Percentiles rank a stretch among this genome's conserved stretches.
Conservation (phyloP, 2,113 vertebrate species). For the Oryctolagus cuniculus region DNA sequence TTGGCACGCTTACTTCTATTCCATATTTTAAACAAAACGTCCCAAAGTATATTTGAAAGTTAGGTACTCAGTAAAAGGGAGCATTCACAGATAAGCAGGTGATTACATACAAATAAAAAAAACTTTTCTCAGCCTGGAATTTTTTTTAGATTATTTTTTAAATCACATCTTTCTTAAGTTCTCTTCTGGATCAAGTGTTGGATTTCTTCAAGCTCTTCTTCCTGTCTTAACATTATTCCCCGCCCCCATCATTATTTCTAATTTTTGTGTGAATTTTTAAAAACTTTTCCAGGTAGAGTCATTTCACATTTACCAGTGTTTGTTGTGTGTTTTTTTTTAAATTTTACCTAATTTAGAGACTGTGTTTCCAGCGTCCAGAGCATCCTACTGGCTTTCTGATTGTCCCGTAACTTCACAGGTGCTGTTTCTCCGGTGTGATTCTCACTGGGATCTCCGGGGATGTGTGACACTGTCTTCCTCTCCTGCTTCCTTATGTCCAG, state of each 20-base stretch:
- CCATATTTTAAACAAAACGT: not conserved
- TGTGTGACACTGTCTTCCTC: not conserved
- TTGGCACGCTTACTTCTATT: not conserved
- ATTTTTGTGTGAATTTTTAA: not conserved
- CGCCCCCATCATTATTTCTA: not conserved
- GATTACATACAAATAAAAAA: not conserved
- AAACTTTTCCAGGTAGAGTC: not conserved
- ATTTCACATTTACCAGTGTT: not conserved
- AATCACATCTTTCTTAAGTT: not conserved
- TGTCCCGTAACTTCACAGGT: not conserved
- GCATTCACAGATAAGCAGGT: not conserved
- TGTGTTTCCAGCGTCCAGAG: not conserved
- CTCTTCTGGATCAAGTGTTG: not conserved
- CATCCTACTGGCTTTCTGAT: not conserved
- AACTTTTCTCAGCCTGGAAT: not conserved
- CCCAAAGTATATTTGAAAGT: not conserved
- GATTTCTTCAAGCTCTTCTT: not conserved
- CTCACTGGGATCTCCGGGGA: not conserved
- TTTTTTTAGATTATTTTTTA: not conserved
- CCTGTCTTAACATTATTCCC: not conserved
- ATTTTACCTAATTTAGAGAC: not conserved
- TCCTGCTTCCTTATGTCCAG: not conserved
- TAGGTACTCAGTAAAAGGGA: not conserved
- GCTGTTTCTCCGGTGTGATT: not conserved
- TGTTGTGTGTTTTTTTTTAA: not conserved